Conservation (phyloP, 2,113 vertebrate genomes). For the Gopherus evgoodei region DNA sequence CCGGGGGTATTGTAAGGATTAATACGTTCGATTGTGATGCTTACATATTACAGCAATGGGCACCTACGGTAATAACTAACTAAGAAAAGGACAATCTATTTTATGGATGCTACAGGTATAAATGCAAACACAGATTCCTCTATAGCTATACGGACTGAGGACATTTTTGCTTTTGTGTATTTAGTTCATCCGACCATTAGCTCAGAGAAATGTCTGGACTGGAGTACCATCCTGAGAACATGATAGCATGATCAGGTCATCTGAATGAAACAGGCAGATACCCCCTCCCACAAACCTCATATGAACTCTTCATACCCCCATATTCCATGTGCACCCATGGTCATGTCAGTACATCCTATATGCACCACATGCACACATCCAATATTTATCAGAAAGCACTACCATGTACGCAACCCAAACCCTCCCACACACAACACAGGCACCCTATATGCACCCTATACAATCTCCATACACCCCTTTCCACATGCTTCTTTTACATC, state of each 20-base stretch:
- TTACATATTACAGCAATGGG: not conserved
- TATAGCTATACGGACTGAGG: conserved; percentile 38
- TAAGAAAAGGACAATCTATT: conserved; percentile 32
- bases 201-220: conserved; percentile 10
- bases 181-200: conserved; percentile 4
- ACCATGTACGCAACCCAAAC: not conserved
- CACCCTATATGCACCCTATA: not conserved
- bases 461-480: not conserved
- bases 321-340: not conserved
- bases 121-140: conserved; percentile 44
- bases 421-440: not conserved
- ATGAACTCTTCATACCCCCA: not conserved
- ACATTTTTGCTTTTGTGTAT: conserved; percentile 42
- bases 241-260: not conserved
- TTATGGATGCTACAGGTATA: conserved; percentile 39
- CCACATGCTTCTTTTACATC: not conserved
- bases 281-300: not conserved
- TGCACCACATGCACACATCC: not conserved
- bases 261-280: not conserved
- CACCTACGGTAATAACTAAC: not conserved
- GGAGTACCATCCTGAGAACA: conserved; percentile 15
- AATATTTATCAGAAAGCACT: not conserved
- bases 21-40: not conserved
- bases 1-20: not conserved
- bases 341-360: not conserved